phyloP scores from a whole-genome alignment of 2,797 vertebrate species.

The Garrulus glandarius region DNA sequence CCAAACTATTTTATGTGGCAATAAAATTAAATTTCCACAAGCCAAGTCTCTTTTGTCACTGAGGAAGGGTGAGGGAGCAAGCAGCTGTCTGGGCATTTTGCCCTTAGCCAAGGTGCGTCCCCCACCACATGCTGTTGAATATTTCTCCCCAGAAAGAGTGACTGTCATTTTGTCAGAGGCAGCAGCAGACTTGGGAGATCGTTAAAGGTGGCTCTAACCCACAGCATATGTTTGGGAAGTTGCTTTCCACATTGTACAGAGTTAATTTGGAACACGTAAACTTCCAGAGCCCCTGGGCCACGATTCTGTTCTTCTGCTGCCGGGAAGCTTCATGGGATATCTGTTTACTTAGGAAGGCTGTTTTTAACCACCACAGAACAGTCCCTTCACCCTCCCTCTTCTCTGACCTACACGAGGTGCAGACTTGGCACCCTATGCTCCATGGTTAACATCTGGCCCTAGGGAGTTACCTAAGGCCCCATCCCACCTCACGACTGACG shows the following conservation, averaged over 20 bases:
- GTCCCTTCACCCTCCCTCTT: not conserved
- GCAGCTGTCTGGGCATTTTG: rapidly evolving
- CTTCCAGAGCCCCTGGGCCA: not conserved
- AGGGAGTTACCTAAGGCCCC: not conserved
- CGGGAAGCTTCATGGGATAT: not conserved
- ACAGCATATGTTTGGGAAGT: not conserved
- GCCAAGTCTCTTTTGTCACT: not conserved
- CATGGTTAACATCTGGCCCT: not conserved
- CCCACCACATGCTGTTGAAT: not conserved
- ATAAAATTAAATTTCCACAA: not conserved
- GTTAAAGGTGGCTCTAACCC: not conserved
- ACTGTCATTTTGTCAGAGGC: not conserved
- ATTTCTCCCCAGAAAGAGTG: not conserved
- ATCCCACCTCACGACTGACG: rapidly evolving
- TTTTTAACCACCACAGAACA: not conserved
- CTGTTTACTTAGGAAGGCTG: not conserved
- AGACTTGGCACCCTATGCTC: not conserved
- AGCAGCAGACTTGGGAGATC: not conserved
- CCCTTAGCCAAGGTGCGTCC: not conserved
- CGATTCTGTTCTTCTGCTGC: not conserved
- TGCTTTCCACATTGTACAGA: not conserved
- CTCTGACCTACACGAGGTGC: not conserved
- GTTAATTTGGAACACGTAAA: not conserved
- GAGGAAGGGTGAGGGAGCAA: not conserved
- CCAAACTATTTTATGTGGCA: not conserved